Percentiles rank a stretch among this genome's conserved stretches.
phyloP scores from a whole-genome alignment of 2,888 invertebrate species.

The Kuschelorhynchus macadamiae region DNA sequence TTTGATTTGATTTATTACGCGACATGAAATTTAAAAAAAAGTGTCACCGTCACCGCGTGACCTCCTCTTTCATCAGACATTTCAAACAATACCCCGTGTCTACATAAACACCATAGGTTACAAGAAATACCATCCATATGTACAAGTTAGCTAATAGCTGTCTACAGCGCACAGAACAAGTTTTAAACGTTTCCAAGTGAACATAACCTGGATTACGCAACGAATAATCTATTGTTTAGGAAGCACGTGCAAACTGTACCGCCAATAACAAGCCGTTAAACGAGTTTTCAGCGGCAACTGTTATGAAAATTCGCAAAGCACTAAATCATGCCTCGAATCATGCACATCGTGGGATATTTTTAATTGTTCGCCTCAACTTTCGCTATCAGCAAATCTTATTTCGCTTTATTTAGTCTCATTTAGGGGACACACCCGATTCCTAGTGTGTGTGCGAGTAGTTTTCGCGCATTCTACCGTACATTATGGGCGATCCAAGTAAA shows the following conservation, averaged over 20 bases:
- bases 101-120: neutral
- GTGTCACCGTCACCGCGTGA: too few species aligned
- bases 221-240: slow-evolving; percentile 22
- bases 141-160: slow-evolving; percentile 13
- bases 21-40: too few species aligned
- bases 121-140: too few species aligned
- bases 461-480: too few species aligned
- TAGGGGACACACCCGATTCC: slow-evolving; percentile 10
- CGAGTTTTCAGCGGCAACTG: slow-evolving; percentile 15
- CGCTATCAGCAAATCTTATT: slow-evolving; percentile 13
- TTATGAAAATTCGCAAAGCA: slow-evolving; percentile 2
- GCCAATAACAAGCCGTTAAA: too few species aligned
- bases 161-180: neutral
- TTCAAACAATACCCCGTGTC: too few species aligned
- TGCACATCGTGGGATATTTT: slow-evolving; percentile 8
- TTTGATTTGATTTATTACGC: too few species aligned
- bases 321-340: slow-evolving; percentile 16
- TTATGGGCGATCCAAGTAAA: too few species aligned
- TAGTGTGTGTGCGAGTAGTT: slow-evolving; percentile 11
- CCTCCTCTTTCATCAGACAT: too few species aligned
- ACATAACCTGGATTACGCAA: slow-evolving; percentile 25
- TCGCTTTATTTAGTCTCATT: slow-evolving; percentile 22
- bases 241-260: slow-evolving; percentile 33
- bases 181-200: slow-evolving; percentile 14
- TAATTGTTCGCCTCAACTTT: slow-evolving; percentile 7